These are phyloP conservation scores for Desoria tigrina DNA, from an alignment of 2,888 invertebrate genomes.

Conservation along the genomic window DNA sequence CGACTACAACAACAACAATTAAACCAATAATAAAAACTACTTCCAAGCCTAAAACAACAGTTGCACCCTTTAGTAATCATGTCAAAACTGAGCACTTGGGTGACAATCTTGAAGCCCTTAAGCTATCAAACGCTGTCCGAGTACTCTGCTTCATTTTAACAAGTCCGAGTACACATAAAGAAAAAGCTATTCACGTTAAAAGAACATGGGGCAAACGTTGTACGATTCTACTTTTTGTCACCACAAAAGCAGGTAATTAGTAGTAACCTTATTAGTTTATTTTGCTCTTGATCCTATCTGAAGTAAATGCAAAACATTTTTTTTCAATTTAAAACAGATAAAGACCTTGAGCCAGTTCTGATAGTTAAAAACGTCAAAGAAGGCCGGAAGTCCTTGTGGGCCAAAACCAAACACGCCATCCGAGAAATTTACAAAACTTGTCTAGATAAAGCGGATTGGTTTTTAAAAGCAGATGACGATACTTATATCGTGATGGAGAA, in stretches of 20 bases:
- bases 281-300: no score
- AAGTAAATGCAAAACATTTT: background rate
- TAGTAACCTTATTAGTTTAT: no score
- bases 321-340: conserved; percentile 60
- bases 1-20: background rate
- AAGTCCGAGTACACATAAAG: conserved; percentile 81
- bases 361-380: conserved; percentile 76
- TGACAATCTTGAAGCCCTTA: background rate
- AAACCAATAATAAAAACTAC: no score
- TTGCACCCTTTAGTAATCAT: background rate
- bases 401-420: conserved; percentile 85
- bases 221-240: conserved; percentile 83
- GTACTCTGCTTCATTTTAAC: conserved; percentile 98
- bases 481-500: conserved; percentile 86
- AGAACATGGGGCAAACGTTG: conserved; percentile 94
- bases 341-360: conserved; percentile 69
- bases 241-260: conserved; percentile 69
- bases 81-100: background rate
- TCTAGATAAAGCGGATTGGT: conserved; percentile 87
- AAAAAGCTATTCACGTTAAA: conserved; percentile 86
- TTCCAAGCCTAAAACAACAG: no score
- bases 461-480: conserved; percentile 74
- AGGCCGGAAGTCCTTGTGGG: conserved; percentile 89
- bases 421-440: conserved; percentile 82
- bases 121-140: conserved; percentile 71